Base-by-base conservation (phyloP, 2,888 invertebrate genomes). In the Eupeodes latifasciatus region DNA sequence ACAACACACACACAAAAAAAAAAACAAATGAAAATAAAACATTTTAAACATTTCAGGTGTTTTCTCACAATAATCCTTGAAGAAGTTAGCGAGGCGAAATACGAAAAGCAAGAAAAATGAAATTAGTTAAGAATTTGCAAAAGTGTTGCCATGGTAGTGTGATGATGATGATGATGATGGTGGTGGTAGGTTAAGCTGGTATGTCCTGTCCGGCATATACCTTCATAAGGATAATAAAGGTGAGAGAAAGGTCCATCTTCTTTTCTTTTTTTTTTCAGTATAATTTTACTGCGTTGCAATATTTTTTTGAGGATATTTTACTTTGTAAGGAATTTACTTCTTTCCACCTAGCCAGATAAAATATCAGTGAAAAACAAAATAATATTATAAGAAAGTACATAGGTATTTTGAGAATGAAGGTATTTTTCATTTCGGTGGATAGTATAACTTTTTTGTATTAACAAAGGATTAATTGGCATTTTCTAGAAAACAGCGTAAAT, bases 41-140 rank as follows among this genome's bases (percentile, higher is more conserved):
- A 62, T 44, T 82, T 82, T 69, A 72, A 82, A 78, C 40, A 84
- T 88, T 88, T 81, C 67, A 88, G 84, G 74, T 77, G 76, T 81
- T 88, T 81, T 77, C 77, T 81, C 87, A 74, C 74, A 77, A 81
- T 84, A 88, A 81, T 82, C 81, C 75, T 27, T 72, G 36, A 64
- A 81, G 55, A 67, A 67, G 78, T 78, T 78, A 40, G 49, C 69
- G 62, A 53, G 14, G 27, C 27, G 47, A 61, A 27, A 12, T n/a
- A 40, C 64, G 59, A 59, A 11, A 19, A 44, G 66, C 27, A 55
- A 19, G 5, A 16, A 44, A 64, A 81, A 55, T 16, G 62, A 78
- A 67, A 81, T 71, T 76, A 84, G 79, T 72, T 74, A 84, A 83
- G 76, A 80, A 83, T 83, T 76, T 80, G n/a, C 40, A 76, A 72